A percentile compares a stretch with the other conserved stretches of the same genome.
Evolutionary conservation across 2,888 invertebrate species (phyloP).

Genomic region (Cordylochernes scorpioides): DNA sequence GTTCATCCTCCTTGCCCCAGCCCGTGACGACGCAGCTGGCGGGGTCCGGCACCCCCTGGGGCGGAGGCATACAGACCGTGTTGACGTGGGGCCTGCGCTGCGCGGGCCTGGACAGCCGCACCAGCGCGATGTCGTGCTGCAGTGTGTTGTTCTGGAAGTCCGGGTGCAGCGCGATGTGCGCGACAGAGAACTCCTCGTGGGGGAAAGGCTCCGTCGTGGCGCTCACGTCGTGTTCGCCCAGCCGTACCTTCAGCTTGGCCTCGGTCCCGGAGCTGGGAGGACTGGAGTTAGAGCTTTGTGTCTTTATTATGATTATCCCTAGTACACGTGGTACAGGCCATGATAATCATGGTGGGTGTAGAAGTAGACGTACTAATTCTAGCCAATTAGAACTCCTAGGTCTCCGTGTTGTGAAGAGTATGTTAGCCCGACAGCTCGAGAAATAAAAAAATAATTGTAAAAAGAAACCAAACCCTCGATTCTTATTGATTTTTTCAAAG

Average conservation of each 20-base stretch:
- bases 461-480: too few species aligned
- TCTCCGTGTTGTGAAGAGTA: too few species aligned
- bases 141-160: slow-evolving; percentile 20
- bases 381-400: too few species aligned
- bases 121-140: slow-evolving; percentile 23
- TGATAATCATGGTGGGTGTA: too few species aligned
- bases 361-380: too few species aligned
- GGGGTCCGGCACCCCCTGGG: slow-evolving; percentile 7
- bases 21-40: slow-evolving; percentile 22
- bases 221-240: slow-evolving; percentile 24
- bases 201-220: slow-evolving; percentile 19
- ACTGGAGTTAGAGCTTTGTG: too few species aligned
- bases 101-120: slow-evolving; percentile 18
- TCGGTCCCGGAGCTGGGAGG: background rate
- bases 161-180: slow-evolving; percentile 14
- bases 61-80: slow-evolving; percentile 21
- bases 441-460: too few species aligned
- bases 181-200: slow-evolving; percentile 20
- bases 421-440: too few species aligned
- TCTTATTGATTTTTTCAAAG: too few species aligned
- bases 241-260: slow-evolving; percentile 21
- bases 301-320: background rate
- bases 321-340: too few species aligned
- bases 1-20: slow-evolving; percentile 22
- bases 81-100: slow-evolving; percentile 19